Conservation (phyloP, 2,888 invertebrate genomes). For the Stomorhina lunata region DNA sequence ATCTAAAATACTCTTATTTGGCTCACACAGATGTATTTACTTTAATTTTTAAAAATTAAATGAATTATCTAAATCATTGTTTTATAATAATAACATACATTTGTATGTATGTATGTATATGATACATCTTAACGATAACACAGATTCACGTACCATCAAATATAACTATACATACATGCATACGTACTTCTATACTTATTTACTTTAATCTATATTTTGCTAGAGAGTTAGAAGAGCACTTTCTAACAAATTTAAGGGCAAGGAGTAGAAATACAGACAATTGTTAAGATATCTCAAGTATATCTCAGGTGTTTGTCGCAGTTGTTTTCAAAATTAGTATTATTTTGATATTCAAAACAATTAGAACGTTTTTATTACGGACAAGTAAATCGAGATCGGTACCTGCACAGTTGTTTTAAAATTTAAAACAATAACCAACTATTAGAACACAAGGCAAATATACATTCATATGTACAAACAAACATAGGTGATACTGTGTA, state of each 20-base stretch:
- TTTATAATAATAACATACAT: no score
- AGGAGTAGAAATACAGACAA: neutral
- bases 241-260: neutral
- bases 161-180: no score
- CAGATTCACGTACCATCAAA: no score
- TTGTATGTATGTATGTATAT: no score
- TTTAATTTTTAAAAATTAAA: no score
- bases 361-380: slow-evolving; percentile 13
- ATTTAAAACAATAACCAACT: neutral
- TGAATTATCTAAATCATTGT: no score
- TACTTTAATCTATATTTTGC: no score
- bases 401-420: neutral
- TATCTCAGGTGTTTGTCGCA: slow-evolving; percentile 41
- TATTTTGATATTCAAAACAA: slow-evolving; percentile 41
- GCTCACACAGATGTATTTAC: no score
- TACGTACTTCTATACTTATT: no score
- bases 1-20: no score
- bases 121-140: no score
- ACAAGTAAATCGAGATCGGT: neutral
- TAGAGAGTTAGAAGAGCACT: neutral
- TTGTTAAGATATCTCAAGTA: slow-evolving; percentile 13
- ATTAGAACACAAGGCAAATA: neutral
- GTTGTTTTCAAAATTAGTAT: slow-evolving; percentile 23
- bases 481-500: no score
- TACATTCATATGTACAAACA: neutral